Conservation (phyloP, 1,140 invertebrate species). For the Maniola jurtina region DNA sequence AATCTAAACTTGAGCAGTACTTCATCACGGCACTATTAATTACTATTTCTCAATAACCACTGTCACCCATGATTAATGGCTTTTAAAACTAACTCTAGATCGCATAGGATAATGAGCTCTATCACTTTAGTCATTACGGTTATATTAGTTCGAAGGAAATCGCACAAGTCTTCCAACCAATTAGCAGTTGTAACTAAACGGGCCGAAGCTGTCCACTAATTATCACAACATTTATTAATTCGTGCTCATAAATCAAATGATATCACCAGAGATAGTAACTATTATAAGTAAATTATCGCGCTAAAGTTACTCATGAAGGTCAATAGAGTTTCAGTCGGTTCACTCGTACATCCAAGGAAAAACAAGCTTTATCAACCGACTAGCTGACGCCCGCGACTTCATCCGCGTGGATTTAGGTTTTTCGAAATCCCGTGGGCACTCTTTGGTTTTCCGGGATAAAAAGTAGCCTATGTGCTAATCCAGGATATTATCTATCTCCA, state of each 20-base stretch:
- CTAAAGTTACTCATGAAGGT: no score
- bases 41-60: slow-evolving; percentile 21
- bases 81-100: not conserved
- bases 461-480: no score
- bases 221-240: not conserved
- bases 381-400: no score
- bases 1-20: not conserved
- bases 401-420: no score
- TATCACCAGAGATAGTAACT: no score
- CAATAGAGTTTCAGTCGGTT: no score
- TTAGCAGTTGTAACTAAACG: not conserved
- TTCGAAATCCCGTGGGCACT: no score
- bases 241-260: no score
- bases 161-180: not conserved
- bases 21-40: slow-evolving; percentile 12
- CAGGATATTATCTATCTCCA: no score
- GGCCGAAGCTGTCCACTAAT: not conserved
- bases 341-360: no score
- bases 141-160: not conserved
- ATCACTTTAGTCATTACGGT: not conserved
- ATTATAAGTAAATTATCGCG: not conserved
- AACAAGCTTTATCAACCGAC: no score
- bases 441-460: no score
- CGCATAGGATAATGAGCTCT: not conserved
- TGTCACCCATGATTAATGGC: slow-evolving; percentile 15